phyloP scores from a whole-genome alignment of 2,113 vertebrate species.

The Caretta caretta region DNA sequence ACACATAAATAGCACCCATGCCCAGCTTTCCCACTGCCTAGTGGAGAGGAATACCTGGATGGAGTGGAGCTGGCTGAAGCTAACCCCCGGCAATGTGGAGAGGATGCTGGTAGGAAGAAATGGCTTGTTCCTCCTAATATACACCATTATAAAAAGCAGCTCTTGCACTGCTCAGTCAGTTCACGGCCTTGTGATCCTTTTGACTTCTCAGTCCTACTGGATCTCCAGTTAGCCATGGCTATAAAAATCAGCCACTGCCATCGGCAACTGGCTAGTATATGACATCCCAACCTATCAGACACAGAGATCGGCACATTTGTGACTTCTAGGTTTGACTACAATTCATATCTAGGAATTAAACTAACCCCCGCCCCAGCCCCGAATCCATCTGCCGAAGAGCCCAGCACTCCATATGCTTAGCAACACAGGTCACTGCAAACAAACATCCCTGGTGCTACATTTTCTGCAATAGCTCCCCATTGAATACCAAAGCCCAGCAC shows the following conservation, averaged over 20 bases:
- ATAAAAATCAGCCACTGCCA: accelerated
- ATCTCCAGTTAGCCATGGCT: accelerated
- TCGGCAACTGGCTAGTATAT: accelerated
- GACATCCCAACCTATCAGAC: not conserved
- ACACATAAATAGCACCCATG: not conserved
- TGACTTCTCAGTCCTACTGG: not conserved
- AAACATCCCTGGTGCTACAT: not conserved
- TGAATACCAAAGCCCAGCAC: not conserved
- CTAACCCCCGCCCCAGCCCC: accelerated
- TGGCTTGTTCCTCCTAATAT: not conserved
- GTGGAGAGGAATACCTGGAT: not conserved
- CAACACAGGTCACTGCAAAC: accelerated
- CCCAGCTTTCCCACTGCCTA: not conserved
- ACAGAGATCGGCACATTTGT: accelerated
- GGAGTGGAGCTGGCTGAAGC: not conserved
- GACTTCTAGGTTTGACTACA: not conserved
- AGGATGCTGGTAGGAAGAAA: not conserved
- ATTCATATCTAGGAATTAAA: not conserved
- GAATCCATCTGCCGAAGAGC: accelerated
- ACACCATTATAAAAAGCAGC: not conserved
- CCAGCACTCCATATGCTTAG: not conserved
- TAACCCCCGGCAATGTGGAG: not conserved
- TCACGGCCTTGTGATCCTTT: accelerated
- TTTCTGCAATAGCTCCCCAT: accelerated
- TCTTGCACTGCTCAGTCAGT: not conserved